Percentiles rank a stretch among this genome's conserved stretches.
These are phyloP conservation scores for Astur gentilis DNA, from an alignment of 2,113 vertebrate species.

Conservation along the genomic window DNA sequence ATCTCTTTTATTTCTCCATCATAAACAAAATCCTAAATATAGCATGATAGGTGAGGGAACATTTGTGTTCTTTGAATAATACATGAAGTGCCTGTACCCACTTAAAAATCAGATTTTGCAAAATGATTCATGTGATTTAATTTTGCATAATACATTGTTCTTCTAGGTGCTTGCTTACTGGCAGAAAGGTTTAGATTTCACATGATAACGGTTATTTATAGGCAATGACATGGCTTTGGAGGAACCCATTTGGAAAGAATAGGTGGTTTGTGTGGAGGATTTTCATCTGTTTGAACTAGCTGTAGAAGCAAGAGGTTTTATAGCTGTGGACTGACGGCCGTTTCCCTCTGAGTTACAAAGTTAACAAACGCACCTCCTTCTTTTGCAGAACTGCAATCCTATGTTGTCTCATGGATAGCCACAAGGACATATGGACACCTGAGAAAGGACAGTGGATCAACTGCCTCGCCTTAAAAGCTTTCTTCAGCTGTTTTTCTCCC, in stretches of 20 bases:
- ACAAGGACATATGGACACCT: fast-evolving
- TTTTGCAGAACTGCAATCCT: neutral
- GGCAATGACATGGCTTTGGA: slow-evolving; percentile 19
- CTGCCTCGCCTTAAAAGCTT: neutral
- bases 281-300: neutral
- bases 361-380: neutral
- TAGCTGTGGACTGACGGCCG: neutral
- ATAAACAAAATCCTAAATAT: slow-evolving; percentile 3
- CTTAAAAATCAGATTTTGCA: slow-evolving; percentile 42
- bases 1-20: slow-evolving; percentile 1
- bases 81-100: slow-evolving; percentile 26
- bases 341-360: neutral
- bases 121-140: slow-evolving; percentile 40
- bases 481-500: neutral
- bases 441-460: neutral
- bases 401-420: neutral
- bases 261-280: neutral
- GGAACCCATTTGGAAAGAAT: neutral
- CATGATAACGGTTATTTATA: slow-evolving; percentile 35
- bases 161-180: neutral
- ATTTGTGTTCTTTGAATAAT: neutral
- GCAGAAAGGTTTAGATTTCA: slow-evolving; percentile 32
- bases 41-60: slow-evolving; percentile 4
- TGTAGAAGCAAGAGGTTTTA: neutral
- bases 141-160: slow-evolving; percentile 53